Base-by-base conservation (phyloP, 2,797 vertebrate genomes). In the Falco novaeseelandiae region DNA sequence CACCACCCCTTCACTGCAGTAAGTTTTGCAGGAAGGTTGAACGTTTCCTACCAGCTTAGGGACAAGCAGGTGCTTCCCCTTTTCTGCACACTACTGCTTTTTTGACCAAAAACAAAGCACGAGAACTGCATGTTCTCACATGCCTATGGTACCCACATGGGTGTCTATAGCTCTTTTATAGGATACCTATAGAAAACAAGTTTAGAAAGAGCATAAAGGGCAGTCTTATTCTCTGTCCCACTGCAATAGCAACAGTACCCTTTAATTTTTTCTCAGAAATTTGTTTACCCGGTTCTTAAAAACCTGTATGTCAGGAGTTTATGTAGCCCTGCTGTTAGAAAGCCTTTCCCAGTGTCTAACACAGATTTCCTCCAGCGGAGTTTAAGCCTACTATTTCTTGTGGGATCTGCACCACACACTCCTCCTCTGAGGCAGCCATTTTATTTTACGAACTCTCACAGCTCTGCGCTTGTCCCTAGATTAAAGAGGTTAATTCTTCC, bases 1-100 rank as follows among this genome's bases (percentile, higher is more conserved):
- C 15, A 40, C 16, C 21, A 71, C 3, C 0, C 6, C 20, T 61
- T 82, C 20, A 49, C 11, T 44, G 51, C 14, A 59, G 0, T 19
- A 79, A 76, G 11, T 63, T 90, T 59, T 57, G 71, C n/a, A 69
- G 40, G 7, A 67, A 22, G 8, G 8, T 6, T 93, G 40, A 80
- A 76, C 1, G 0, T 6, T 30, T 87, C 23, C 57, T 49, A 26
- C 3, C 44, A 69, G 17, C 23, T 59, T 25, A 72, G 10, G 13
- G 9, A 59, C 34, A 76, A 80, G 27, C 25, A 90, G 46, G 15
- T 76, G 11, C 10, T 44, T 73, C 30, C 16, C 23, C 4, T 62
- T 58, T 77, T 69, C 49, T 59, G 8, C 10, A 30, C 51, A 46
- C 26, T 69, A 26, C 19, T 52, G 25, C 8, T 81, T 71, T 78